Base-by-base conservation (phyloP, 2,113 vertebrate genomes). In the Collichthys lucidus region DNA sequence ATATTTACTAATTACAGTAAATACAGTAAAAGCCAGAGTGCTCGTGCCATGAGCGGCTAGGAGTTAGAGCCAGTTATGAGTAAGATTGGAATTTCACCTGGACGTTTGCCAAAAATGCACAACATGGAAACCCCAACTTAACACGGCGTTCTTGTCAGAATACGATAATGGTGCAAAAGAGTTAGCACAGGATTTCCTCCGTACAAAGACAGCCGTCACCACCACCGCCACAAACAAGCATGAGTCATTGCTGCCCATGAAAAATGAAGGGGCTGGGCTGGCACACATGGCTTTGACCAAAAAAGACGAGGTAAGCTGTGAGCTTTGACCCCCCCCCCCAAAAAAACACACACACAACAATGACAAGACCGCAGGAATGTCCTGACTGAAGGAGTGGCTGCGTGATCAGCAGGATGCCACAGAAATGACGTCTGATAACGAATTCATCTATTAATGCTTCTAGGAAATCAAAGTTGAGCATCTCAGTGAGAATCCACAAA, bases 131-230 rank as follows among this genome's bases (percentile, higher is more conserved):
- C 61, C 53, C 80, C 62, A 49, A 84, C 29, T 80, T 84, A 75
- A 26, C 52, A 47, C n/a, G 14, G 35, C 42, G 46, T 49, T 47
- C 59, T 61, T 77, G n/a, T 14, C 47, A 59, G 50, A 68, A 46
- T 15, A 80, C 81, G 60, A 75, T 63, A 75, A 57, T 26, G 67
- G 73, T 31, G 17, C 64, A 72, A 24, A 65, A 77, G 57, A 84
- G 20, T 60, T 57, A 40, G 9, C 66, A 82, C 82, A 86, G 88
- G 88, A 87, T 79, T 89, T 91, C 85, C 89, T 70, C 26, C 3
- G 26, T 55, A 74, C 57, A 74, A 80, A 86, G 60, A 61, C 29
- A 46, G 16, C 71, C 3, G 24, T 53, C 62, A 53, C 5, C 46
- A 53, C 5, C 46, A 10, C 35, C 26, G 26, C 26, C 11, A 49